phyloP scores from a whole-genome alignment of 2,797 vertebrate species.

The Sebastes dallii region DNA sequence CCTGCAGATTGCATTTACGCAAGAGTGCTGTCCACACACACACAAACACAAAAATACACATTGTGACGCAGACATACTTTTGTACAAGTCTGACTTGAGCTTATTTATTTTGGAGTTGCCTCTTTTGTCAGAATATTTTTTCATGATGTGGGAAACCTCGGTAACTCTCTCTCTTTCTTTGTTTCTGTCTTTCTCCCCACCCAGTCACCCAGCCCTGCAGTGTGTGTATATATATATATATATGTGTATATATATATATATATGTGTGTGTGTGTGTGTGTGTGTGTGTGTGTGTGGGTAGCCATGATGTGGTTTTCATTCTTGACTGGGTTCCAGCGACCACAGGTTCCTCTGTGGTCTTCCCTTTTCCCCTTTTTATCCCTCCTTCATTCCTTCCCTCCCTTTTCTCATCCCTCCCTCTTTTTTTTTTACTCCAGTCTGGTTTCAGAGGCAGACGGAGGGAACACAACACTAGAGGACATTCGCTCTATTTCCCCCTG shows the following conservation, averaged over 20 bases:
- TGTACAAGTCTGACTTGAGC: conserved; percentile 3
- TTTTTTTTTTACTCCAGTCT: conserved; percentile 18
- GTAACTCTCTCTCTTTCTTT: conserved; percentile 17
- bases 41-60: not conserved
- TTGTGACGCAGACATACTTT: not conserved
- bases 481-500: not conserved
- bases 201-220: conserved; percentile 49
- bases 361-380: conserved; percentile 44
- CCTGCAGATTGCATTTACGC: not conserved
- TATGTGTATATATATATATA: conserved; percentile 5
- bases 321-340: conserved; percentile 81
- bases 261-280: conserved; percentile 28
- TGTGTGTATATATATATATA: conserved; percentile 14
- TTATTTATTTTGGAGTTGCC: conserved; percentile 29
- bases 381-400: conserved; percentile 54
- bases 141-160: conserved; percentile 54
- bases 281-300: conserved; percentile 29
- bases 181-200: conserved; percentile 37
- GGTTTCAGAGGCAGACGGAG: conserved; percentile 23
- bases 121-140: conserved; percentile 24
- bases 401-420: conserved; percentile 40
- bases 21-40: not conserved
- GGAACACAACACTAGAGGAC: conserved; percentile 5
- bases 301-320: conserved; percentile 84
- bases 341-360: conserved; percentile 78